Evolutionary conservation across 2,888 invertebrate genomes (phyloP), one percentile per base, ranked within the genome.

Genomic region (Lysandra coridon): DNA sequence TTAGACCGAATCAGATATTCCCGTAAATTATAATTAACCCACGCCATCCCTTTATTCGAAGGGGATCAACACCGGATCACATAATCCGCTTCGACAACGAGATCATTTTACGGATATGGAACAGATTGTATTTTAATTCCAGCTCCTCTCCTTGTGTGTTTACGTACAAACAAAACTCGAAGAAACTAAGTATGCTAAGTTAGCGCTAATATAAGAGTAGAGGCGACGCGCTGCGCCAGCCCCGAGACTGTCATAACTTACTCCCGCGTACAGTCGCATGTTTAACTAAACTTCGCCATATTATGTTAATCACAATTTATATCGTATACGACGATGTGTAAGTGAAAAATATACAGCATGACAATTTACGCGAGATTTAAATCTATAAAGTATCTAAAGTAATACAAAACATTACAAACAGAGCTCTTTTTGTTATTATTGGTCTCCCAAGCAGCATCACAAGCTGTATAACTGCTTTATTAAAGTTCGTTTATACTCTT

Each of bases 151-250:
- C 88, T 90, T 86, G 87, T 90, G 90, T 91, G 93, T 93, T 92
- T 93, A 93, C 91, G 89, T 91, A 88, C 92, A 92, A 92, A 92
- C 92, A 93, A 92, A 93, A 92, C 90, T 92, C 87, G 88, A 92
- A 91, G 91, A 91, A 92, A 90, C 91, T 92, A 93, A 92, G 91
- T 92, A 90, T 90, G 90, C 90, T 90, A 92, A 94, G 90, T 93
- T 92, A 87, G 90, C 87, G 90, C 91, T 94, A 94, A 93, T 94
- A 92, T 92, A 92, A 94, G 93, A 93, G 91, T 76, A 17, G 53
- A n/a, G 85, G 87, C 86, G 85, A 80, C 83, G 83, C 84, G 83
- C 82, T 84, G 82, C 84, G 84, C 84, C 84, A 85, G 86, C 88
- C 88, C 86, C 84, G 89, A 90, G 89, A 91, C 90, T 90, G 90